These are phyloP conservation scores for Festucalex cinctus DNA, from an alignment of 2,113 vertebrate genomes.

Conservation along the genomic window DNA sequence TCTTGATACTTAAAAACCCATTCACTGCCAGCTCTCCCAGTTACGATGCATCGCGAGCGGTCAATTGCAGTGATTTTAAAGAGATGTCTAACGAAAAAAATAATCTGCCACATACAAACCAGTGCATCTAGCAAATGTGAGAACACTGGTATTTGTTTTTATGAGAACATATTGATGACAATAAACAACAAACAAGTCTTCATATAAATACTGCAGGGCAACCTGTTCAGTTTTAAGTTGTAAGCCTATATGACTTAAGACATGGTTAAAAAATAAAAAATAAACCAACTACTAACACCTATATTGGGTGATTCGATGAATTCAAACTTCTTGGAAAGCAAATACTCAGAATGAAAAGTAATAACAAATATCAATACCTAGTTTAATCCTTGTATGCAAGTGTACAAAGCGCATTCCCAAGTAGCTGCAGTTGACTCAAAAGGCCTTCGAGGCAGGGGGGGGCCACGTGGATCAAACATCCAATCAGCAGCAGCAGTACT, in stretches of 20 bases:
- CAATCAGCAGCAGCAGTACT: conserved; percentile 54
- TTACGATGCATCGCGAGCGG: background rate
- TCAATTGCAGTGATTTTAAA: background rate
- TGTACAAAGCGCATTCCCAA: conserved; percentile 37
- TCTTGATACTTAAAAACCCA: background rate
- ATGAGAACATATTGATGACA: conserved; percentile 21
- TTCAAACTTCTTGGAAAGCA: conserved; percentile 12
- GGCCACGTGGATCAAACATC: conserved; percentile 51
- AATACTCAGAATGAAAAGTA: conserved; percentile 39
- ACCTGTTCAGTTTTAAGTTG: conserved; percentile 44
- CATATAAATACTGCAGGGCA: conserved; percentile 36
- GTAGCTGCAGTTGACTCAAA: conserved; percentile 33
- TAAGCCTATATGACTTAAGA: conserved; percentile 30
- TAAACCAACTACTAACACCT: conserved; percentile 41
- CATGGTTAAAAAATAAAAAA: conserved; percentile 16
- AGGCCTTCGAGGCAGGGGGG: conserved; percentile 47
- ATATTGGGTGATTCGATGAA: conserved; percentile 19
- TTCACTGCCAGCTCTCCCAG: too few species aligned
- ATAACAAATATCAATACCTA: conserved; percentile 27
- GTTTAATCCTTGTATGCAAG: conserved; percentile 33
- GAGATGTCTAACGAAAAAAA: background rate
- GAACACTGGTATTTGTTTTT: conserved; percentile 1
- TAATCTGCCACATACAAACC: conserved; percentile 10
- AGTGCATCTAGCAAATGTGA: conserved; percentile 4
- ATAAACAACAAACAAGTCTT: conserved; percentile 27